Conservation (phyloP, 1,140 invertebrate genomes). For the Drosophila nigromelanica region DNA sequence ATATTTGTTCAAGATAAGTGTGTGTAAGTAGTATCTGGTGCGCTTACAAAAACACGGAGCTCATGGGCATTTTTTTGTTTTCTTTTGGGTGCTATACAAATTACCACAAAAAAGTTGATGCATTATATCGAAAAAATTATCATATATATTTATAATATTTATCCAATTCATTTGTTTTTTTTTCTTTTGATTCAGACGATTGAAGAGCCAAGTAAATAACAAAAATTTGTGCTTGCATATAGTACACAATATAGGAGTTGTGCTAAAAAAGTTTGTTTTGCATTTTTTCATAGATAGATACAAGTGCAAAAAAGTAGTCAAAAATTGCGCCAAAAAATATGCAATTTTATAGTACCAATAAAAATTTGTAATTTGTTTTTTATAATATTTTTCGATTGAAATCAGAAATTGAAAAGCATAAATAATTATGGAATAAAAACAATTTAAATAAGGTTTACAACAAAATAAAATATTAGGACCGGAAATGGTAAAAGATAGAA, state of each 20-base stretch:
- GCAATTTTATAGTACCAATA: slow-evolving; percentile 82
- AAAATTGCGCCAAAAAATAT: slow-evolving; percentile 84
- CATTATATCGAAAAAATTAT: slow-evolving; percentile 71
- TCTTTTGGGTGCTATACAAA: slow-evolving; percentile 75
- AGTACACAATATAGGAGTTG: slow-evolving; percentile 71
- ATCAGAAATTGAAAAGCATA: slow-evolving; percentile 18
- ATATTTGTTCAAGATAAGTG: slow-evolving; percentile 18
- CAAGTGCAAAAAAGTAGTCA: slow-evolving; percentile 81
- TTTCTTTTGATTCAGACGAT: slow-evolving; percentile 45
- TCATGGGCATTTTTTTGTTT: slow-evolving; percentile 31
- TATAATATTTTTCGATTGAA: slow-evolving; percentile 32
- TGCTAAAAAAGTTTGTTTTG: slow-evolving; percentile 64
- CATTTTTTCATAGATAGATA: slow-evolving; percentile 52
- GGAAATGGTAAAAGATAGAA: not conserved
- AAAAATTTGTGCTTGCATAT: slow-evolving; percentile 62
- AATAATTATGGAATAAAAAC: slow-evolving; percentile 15
- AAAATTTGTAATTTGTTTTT: slow-evolving; percentile 43
- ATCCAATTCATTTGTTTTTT: slow-evolving; percentile 44
- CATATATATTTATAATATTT: slow-evolving; percentile 58
- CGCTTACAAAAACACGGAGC: slow-evolving; percentile 71
- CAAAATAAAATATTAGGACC: not conserved
- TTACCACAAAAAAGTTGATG: slow-evolving; percentile 81
- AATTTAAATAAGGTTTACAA: slow-evolving; percentile 6
- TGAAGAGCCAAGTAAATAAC: slow-evolving; percentile 60
- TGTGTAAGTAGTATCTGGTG: slow-evolving; percentile 41